Conservation (phyloP, 2,113 vertebrate species). For the Piaya cayana region DNA sequence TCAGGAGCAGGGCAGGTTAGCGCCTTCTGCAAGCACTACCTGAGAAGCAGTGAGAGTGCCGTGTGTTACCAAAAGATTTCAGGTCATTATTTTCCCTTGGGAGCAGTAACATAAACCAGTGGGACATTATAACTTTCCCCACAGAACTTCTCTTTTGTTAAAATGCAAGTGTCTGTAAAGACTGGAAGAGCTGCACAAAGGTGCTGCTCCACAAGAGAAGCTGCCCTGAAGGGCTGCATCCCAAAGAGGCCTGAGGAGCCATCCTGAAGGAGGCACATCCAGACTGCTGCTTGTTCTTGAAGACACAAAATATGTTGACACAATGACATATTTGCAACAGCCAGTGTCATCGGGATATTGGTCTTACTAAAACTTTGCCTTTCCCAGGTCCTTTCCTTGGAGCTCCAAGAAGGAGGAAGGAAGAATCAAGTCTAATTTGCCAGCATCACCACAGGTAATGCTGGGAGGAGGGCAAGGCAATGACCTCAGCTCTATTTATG, state of each 20-base stretch:
- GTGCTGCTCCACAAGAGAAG: background rate
- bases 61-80: background rate
- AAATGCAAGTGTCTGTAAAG: background rate
- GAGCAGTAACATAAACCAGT: background rate
- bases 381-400: background rate
- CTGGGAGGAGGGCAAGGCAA: background rate
- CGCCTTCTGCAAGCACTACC: background rate
- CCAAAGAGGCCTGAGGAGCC: background rate
- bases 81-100: background rate
- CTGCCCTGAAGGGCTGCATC: background rate
- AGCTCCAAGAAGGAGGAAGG: background rate
- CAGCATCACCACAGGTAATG: background rate
- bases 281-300: conserved; percentile 22
- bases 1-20: background rate
- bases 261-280: background rate
- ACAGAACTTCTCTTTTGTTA: background rate
- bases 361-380: background rate
- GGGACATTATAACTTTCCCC: background rate
- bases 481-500: conserved; percentile 48
- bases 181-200: background rate
- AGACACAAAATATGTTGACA: conserved; percentile 15
- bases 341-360: background rate
- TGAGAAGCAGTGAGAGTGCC: rapidly evolving
- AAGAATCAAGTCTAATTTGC: background rate
- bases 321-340: conserved; percentile 7